Evolutionary conservation across 2,888 invertebrate genomes (phyloP).

Genomic region (Hipparchia semele): DNA sequence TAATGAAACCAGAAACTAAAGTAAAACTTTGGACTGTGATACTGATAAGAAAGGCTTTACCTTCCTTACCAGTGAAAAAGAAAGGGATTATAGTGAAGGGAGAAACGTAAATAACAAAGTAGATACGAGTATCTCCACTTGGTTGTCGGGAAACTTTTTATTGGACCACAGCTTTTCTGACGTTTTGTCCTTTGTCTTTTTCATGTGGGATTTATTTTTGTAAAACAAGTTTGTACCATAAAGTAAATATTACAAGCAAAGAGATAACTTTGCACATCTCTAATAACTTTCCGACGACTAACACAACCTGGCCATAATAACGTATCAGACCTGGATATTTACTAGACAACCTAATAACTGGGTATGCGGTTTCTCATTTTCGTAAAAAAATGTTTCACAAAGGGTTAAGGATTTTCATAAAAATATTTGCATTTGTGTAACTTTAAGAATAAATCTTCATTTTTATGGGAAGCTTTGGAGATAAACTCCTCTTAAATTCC

Average conservation of each 20-base stretch:
- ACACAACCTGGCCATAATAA: no score
- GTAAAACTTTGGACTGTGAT: conserved; percentile 28
- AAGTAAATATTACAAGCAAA: not conserved
- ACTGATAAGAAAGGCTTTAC: conserved; percentile 56
- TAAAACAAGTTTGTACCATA: not conserved
- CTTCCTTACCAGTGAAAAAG: conserved; percentile 44
- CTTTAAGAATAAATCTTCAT: no score
- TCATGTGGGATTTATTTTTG: conserved; percentile 13
- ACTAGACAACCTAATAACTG: no score
- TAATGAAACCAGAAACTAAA: conserved; percentile 27
- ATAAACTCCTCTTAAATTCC: not conserved
- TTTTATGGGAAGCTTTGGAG: no score
- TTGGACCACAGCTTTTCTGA: conserved; percentile 20
- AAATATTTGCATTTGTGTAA: no score
- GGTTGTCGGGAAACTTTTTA: conserved; percentile 22
- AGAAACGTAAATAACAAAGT: conserved; percentile 42
- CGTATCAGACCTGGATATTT: no score
- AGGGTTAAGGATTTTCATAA: no score
- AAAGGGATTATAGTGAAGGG: conserved; percentile 39
- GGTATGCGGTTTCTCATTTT: no score
- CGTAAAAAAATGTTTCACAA: no score
- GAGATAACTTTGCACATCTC: not conserved
- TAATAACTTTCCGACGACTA: no score
- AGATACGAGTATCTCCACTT: conserved; percentile 32
- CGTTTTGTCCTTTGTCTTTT: conserved; percentile 22